Evolutionary conservation across 2,797 vertebrate species (phyloP).

Genomic region (Pristis pectinata): DNA sequence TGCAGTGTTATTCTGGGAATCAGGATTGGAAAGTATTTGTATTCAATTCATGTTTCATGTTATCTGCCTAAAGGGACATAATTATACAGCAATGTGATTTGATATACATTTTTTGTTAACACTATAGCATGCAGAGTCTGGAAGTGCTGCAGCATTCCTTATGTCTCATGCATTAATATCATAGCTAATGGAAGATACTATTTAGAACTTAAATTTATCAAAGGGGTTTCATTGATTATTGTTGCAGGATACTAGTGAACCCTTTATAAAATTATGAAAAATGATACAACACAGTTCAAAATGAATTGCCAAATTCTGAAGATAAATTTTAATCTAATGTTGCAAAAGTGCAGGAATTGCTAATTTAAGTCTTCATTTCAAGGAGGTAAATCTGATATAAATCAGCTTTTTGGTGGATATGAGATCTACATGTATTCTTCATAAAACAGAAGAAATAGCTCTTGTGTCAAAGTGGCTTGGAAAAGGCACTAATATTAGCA

Average conservation of each 20-base stretch:
- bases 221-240: neutral
- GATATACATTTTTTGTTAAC: neutral
- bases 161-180: neutral
- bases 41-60: neutral
- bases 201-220: neutral
- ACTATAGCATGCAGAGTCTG: neutral
- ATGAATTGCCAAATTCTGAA: neutral
- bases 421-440: neutral
- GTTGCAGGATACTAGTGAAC: neutral
- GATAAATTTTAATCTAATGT: neutral
- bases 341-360: neutral
- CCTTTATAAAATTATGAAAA: neutral
- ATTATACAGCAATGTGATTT: neutral
- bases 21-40: neutral
- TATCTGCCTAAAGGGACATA: neutral
- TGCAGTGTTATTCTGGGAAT: neutral
- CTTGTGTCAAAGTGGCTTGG: neutral
- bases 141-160: neutral
- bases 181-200: neutral
- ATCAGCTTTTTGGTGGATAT: neutral
- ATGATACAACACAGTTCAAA: neutral
- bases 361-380: neutral
- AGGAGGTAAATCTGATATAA: neutral
- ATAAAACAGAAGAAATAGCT: neutral
- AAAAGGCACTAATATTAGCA: neutral